Evolutionary conservation across 2,113 vertebrate species (phyloP).

Genomic region (Pygoscelis antarcticus): DNA sequence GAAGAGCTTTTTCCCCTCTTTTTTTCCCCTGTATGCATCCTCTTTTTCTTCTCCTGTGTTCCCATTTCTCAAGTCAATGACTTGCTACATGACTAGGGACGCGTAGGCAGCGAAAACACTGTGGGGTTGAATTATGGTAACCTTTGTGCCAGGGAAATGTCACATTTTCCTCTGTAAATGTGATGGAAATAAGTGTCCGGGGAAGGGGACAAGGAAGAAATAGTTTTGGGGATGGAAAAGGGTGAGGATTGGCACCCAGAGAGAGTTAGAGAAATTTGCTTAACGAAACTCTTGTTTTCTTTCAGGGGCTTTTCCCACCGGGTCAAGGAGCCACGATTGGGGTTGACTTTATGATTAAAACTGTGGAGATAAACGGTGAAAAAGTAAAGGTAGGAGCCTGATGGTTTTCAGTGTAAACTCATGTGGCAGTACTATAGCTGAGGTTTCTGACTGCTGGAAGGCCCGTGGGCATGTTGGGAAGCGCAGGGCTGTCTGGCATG

Average conservation of each 20-base stretch:
- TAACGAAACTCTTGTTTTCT: slow-evolving; percentile 18
- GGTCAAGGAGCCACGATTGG: slow-evolving; percentile 98
- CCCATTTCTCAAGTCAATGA: not conserved
- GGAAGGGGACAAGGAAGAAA: not conserved
- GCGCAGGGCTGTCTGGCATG: fast-evolving
- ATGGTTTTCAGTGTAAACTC: not conserved
- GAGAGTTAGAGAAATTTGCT: not conserved
- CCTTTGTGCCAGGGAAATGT: not conserved
- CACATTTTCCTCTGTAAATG: not conserved
- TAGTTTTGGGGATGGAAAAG: not conserved
- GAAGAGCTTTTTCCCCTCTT: not conserved
- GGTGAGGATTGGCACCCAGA: not conserved
- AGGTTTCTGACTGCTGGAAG: not conserved
- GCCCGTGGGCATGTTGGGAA: fast-evolving
- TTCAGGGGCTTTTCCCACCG: slow-evolving; percentile 95
- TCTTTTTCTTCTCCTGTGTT: not conserved
- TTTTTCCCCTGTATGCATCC: not conserved
- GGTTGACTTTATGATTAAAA: slow-evolving; percentile 99
- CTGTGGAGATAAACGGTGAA: slow-evolving; percentile 96
- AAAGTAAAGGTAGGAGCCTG: slow-evolving; percentile 91
- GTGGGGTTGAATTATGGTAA: not conserved
- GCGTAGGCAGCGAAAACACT: not conserved
- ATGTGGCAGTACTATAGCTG: not conserved
- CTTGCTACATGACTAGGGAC: not conserved
- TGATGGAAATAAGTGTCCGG: not conserved